Conservation (phyloP, 2,113 vertebrate species). For the Boleophthalmus pectinirostris region DNA sequence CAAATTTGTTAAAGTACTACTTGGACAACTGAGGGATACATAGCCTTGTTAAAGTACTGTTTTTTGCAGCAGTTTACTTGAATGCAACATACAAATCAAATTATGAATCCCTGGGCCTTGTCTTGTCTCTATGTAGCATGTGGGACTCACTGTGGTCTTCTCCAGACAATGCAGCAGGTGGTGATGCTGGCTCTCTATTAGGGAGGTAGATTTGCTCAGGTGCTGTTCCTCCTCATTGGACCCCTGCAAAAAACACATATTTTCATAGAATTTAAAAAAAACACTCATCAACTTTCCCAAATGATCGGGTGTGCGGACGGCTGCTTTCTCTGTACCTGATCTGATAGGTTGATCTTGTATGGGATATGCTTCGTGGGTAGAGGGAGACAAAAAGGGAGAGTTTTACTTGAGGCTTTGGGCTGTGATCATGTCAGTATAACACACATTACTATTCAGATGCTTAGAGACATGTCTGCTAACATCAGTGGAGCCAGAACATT, state of each 20-base stretch:
- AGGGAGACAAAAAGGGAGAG: slow-evolving; percentile 69
- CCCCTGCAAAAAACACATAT: slow-evolving; percentile 73
- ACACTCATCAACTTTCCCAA: slow-evolving; percentile 9
- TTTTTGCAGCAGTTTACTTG: background rate
- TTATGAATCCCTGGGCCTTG: background rate
- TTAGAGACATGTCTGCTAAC: slow-evolving; percentile 26
- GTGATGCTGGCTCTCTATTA: slow-evolving; percentile 97
- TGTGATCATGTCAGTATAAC: slow-evolving; percentile 35
- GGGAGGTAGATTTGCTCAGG: slow-evolving; percentile 84
- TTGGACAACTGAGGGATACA: no score
- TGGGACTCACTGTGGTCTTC: slow-evolving; percentile 95
- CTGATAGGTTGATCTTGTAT: slow-evolving; percentile 79
- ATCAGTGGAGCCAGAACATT: slow-evolving; percentile 42
- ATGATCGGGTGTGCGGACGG: slow-evolving; percentile 39
- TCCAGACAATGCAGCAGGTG: slow-evolving; percentile 99
- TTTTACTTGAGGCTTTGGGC: slow-evolving; percentile 49
- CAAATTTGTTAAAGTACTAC: no score
- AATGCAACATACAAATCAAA: background rate
- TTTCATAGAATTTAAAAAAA: slow-evolving; percentile 33
- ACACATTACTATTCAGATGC: slow-evolving; percentile 32
- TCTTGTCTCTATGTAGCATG: background rate
- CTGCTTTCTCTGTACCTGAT: slow-evolving; percentile 71
- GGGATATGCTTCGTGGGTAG: slow-evolving; percentile 73
- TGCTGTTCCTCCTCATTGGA: slow-evolving; percentile 89
- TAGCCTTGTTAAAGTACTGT: background rate